Evolutionary conservation across 1,140 invertebrate genomes (phyloP), one percentile per base, ranked within the genome.

Genomic region (Cotesia vestalis): DNA sequence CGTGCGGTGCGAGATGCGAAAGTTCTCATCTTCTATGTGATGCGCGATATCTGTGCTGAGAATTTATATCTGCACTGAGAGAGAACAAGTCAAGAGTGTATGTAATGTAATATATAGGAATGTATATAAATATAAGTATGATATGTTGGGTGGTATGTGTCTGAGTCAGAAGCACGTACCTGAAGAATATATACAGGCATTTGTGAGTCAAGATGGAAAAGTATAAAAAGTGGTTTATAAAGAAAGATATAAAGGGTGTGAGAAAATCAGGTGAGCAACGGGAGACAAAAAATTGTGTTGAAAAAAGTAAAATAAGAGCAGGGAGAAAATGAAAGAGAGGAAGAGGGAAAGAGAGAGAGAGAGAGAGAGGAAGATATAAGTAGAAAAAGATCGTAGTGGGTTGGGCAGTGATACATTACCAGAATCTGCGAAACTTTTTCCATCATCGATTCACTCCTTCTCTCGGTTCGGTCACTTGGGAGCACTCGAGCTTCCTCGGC

Each of bases 351-450:
- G n/a, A 20, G 14, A 60, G n/a, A 69, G 55, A 35, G 36, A 3
- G 60, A 6, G 17, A 27, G 55, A 27, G 52, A 66, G 40, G 14
- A 14, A 36, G 46, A 17, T 62, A 69, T 53, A 20, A 40, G 11
- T 20, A 52, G 55, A 35, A 59, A 17, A 17, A 68, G 40, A 36
- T 27, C 17, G 38, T 12, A 4, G 60, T 14, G 34, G 52, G 12
- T 51, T 72, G 73, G 40, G 76, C 57, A 76, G 73, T 76, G 76
- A 80, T 74, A 78, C 76, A 73, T 77, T 76, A 71, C 71, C 69
- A 71, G 73, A 80, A 82, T 81, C 79, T 79, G 77, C 67, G 75
- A 79, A 82, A 83, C 73, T 82, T 83, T 82, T 79, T 82, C 82
- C 77, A 83, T 82, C 80, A 82, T 82, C 79, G 79, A 81, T 75